Percentiles rank a stretch among this genome's conserved stretches.
These are phyloP conservation scores for Nipponia nippon DNA, from an alignment of 2,113 vertebrate species.

Conservation along the genomic window DNA sequence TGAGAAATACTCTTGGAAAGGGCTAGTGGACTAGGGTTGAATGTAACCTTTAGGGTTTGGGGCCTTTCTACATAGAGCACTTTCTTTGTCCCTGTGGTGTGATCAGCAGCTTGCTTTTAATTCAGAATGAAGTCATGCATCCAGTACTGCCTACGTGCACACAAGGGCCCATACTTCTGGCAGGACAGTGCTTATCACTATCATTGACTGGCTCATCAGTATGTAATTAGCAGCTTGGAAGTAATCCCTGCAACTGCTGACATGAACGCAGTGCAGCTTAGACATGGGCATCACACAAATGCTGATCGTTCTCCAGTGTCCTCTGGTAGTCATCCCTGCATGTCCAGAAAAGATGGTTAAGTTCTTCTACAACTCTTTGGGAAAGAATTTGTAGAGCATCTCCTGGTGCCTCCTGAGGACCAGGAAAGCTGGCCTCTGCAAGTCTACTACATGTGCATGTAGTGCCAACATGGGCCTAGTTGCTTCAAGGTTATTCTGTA, in stretches of 20 bases:
- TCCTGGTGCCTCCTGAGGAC: background rate
- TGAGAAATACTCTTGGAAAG: background rate
- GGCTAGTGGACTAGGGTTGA: background rate
- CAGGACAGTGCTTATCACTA: background rate
- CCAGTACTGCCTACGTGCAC: background rate
- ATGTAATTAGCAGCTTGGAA: background rate
- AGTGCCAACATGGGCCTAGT: background rate
- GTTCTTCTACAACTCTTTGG: background rate
- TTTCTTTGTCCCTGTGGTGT: background rate
- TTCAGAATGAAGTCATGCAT: background rate
- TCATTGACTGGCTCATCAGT: background rate
- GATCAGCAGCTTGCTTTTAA: background rate
- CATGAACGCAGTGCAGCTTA: background rate
- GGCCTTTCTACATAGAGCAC: background rate
- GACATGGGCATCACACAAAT: background rate
- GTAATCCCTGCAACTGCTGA: background rate
- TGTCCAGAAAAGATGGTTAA: background rate
- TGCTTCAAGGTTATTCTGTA: background rate
- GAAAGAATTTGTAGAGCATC: background rate
- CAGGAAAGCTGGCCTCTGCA: background rate
- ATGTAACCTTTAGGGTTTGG: background rate
- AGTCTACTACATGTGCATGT: background rate
- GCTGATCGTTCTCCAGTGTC: background rate
- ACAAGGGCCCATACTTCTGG: background rate
- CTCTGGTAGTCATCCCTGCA: background rate